Evolutionary conservation across 1,140 invertebrate genomes (phyloP).

Genomic region (Scaptomyza pallida): DNA sequence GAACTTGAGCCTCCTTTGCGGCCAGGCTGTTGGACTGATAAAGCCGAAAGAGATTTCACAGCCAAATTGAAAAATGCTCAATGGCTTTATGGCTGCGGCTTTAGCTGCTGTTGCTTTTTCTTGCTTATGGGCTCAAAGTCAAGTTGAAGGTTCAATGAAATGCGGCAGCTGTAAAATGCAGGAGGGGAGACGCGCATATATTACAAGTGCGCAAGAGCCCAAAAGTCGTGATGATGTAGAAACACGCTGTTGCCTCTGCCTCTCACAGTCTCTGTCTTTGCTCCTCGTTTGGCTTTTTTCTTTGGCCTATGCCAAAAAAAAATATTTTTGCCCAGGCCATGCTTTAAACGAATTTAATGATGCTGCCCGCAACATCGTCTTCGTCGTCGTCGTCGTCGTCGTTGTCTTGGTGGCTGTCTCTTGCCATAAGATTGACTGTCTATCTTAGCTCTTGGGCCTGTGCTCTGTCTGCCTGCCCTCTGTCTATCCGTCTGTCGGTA

Average conservation of each 20-base stretch:
- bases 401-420: conserved; percentile 62
- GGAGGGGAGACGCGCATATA: conserved; percentile 62
- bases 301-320: conserved; percentile 67
- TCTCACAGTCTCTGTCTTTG: neutral
- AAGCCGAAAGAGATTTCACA: conserved; percentile 26
- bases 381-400: conserved; percentile 32
- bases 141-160: conserved; percentile 83
- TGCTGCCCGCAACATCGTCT: conserved; percentile 54
- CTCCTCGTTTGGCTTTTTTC: neutral
- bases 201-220: conserved; percentile 60
- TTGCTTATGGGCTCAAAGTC: conserved; percentile 57
- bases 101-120: neutral
- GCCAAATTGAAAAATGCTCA: conserved; percentile 71
- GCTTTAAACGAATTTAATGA: conserved; percentile 80
- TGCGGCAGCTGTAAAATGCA: conserved; percentile 64
- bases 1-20: conserved; percentile 54
- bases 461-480: conserved; percentile 12
- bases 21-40: conserved; percentile 28
- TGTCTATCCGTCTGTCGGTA: conserved; percentile 21
- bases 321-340: conserved; percentile 58
- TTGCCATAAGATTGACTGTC: conserved; percentile 77
- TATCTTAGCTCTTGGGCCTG: conserved; percentile 49
- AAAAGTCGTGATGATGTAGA: conserved; percentile 78
- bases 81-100: conserved; percentile 34
- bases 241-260: conserved; percentile 35